phyloP scores from a whole-genome alignment of 2,797 vertebrate species.

The Pseudochirops corinnae region DNA sequence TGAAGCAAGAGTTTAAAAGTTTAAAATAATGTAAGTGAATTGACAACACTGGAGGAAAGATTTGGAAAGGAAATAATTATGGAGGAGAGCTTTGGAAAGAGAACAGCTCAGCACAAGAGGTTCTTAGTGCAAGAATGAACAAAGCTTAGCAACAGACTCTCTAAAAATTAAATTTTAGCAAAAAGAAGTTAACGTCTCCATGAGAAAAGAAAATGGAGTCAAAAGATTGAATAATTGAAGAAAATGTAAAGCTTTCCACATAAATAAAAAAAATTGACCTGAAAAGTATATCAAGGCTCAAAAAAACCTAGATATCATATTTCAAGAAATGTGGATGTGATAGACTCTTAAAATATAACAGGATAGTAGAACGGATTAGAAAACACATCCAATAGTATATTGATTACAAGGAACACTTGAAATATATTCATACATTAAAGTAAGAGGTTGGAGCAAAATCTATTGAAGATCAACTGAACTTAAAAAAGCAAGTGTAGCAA shows the following conservation, averaged over 20 bases:
- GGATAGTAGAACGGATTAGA: background rate
- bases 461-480: background rate
- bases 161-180: background rate
- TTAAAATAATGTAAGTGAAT: background rate
- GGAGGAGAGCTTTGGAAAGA: background rate
- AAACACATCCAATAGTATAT: background rate
- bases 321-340: background rate
- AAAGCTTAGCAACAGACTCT: background rate
- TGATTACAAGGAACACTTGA: background rate
- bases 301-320: background rate
- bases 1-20: background rate
- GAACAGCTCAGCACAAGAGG: background rate
- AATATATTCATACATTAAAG: background rate
- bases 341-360: background rate
- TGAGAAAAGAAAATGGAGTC: background rate
- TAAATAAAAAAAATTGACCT: background rate
- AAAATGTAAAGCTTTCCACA: background rate
- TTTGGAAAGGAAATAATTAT: background rate
- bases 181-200: background rate
- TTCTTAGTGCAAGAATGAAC: background rate
- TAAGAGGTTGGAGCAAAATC: background rate
- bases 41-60: background rate
- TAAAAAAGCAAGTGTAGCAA: background rate
- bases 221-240: background rate
- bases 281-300: background rate